Percentiles rank a stretch among this genome's conserved stretches.
Evolutionary conservation across 2,797 vertebrate species (phyloP).

Genomic region (Enteromius anoplus): DNA sequence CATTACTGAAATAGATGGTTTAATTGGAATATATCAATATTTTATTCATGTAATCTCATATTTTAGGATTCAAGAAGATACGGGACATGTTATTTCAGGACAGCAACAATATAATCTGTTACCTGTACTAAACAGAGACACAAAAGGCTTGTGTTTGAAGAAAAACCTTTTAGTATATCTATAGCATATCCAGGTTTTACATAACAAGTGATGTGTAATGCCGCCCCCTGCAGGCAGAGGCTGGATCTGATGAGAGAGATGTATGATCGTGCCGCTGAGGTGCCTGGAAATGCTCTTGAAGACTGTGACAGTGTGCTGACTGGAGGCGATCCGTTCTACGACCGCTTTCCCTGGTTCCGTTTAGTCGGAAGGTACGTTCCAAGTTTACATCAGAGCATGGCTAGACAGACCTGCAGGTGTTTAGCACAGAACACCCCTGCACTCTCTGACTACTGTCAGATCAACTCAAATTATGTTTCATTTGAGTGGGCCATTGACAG

Average conservation of each 20-base stretch:
- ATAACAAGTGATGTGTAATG: conserved; percentile 27
- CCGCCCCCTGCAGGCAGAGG: conserved; percentile 83
- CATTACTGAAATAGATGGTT: neutral
- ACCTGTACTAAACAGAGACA: neutral
- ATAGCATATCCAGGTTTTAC: neutral
- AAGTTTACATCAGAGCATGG: conserved; percentile 7
- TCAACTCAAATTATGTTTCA: neutral
- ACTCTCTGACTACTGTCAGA: neutral
- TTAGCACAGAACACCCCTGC: neutral
- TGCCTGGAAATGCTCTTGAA: conserved; percentile 85
- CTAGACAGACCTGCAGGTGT: neutral
- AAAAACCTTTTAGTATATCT: neutral
- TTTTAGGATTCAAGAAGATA: neutral
- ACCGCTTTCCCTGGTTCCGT: conserved; percentile 98
- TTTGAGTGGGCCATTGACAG: neutral
- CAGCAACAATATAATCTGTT: neutral
- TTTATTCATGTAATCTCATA: neutral
- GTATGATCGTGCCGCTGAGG: conserved; percentile 95
- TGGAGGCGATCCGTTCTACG: conserved; percentile 96
- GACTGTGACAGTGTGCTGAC: conserved; percentile 92
- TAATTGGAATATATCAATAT: neutral
- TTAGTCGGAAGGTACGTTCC: conserved; percentile 93
- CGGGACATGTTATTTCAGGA: neutral
- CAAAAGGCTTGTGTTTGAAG: neutral
- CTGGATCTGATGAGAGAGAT: conserved; percentile 97